phyloP scores from a whole-genome alignment of 1,140 invertebrate genomes.

The Argopecten irradians region DNA sequence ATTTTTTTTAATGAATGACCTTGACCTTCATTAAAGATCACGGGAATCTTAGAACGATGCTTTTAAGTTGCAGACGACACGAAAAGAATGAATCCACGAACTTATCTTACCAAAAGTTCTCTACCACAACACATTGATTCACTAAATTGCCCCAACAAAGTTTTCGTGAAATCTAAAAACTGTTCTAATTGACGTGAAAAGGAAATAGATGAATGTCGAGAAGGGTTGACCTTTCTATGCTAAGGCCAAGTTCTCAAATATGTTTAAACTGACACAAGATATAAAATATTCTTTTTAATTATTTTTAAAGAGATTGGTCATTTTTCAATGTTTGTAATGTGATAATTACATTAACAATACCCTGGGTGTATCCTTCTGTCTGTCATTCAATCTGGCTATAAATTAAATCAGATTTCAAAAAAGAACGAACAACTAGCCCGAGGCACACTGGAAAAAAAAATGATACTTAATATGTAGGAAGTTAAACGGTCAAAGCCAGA shows the following conservation, averaged over 20 bases:
- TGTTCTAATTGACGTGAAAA: too few relatives aligned
- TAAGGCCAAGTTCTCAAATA: not conserved
- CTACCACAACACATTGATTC: too few relatives aligned
- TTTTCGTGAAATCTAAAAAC: too few relatives aligned
- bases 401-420: not conserved
- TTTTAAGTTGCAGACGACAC: too few relatives aligned
- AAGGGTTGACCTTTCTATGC: not conserved
- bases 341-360: not conserved
- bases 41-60: too few relatives aligned
- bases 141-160: too few relatives aligned
- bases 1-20: too few relatives aligned
- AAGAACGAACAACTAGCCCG: not conserved
- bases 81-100: too few relatives aligned
- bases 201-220: not conserved
- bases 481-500: constrained; percentile 2
- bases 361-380: not conserved
- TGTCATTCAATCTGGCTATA: not conserved
- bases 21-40: too few relatives aligned
- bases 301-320: not conserved
- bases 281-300: not conserved
- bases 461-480: not conserved
- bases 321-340: not conserved
- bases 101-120: too few relatives aligned
- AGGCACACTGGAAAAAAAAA: not conserved
- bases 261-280: not conserved